Evolutionary conservation across 2,113 vertebrate species (phyloP), one percentile per base, ranked within the genome.

Genomic region (Zeus faber): DNA sequence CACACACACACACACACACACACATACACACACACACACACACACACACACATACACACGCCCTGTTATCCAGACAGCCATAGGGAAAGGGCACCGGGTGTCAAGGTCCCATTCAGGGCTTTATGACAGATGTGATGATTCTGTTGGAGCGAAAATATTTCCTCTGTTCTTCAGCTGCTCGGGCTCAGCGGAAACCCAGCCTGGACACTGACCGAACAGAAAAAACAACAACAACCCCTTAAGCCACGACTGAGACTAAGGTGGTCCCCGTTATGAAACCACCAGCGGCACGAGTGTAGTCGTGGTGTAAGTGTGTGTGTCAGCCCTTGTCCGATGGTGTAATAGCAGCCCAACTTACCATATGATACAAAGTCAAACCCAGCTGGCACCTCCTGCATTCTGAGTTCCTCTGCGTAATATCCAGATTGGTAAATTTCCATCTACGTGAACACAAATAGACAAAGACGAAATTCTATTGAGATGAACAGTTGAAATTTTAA

Each of bases 371-470:
- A 90, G 74, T 90, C 90, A 29, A 91, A 88, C 27, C 86, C 87
- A 6, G 74, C 87, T 1, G 90, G 90, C 27, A 91, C 90, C 58
- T 91, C 89, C 68, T 91, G 90, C 5, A 87, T 86, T 67, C 80
- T 87, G 80, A 90, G 89, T 67, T 91, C 87, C 17, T 91, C 90
- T 1, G 72, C 69, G 68, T 85, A 88, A 78, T 72, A 90, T 43
- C 85, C 87, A 62, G 77, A 71, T 65, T 87, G 88, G 39, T 85
- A 91, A 48, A 87, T 70, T 55, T 90, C 87, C 90, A 91, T 90
- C 87, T 91, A 46, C n/a, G n/a, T n/a, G n/a, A n/a, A n/a, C n/a
- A n/a, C n/a, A n/a, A n/a, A n/a, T n/a, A n/a, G n/a, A n/a, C n/a
- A n/a, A n/a, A n/a, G n/a, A n/a, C n/a, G n/a, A n/a, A n/a, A n/a